Conservation (phyloP, 2,888 invertebrate species). For the Pegoplata infirma region DNA sequence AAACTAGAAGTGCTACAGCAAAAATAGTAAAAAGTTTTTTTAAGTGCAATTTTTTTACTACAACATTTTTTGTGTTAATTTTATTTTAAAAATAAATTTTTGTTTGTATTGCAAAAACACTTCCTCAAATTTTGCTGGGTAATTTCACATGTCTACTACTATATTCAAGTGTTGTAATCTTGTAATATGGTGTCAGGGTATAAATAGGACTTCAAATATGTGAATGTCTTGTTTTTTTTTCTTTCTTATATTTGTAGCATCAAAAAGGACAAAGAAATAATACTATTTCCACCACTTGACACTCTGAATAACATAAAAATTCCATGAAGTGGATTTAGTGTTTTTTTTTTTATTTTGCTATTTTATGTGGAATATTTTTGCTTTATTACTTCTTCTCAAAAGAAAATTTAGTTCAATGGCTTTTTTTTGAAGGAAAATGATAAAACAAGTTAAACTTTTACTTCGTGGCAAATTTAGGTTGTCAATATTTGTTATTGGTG, state of each 20-base stretch:
- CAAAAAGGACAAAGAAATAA: slow-evolving; percentile 43
- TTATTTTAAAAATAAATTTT: no score
- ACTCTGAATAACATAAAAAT: slow-evolving; percentile 32
- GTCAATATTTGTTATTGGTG: no score
- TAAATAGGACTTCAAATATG: slow-evolving; percentile 28
- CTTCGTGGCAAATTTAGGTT: no score
- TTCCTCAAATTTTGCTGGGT: no score
- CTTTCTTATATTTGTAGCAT: slow-evolving; percentile 10
- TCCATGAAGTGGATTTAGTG: slow-evolving; percentile 25
- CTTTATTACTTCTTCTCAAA: background rate
- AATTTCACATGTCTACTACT: slow-evolving; percentile 34
- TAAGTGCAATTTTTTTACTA: no score
- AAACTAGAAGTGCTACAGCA: no score
- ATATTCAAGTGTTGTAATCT: slow-evolving; percentile 53
- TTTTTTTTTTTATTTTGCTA: slow-evolving; percentile 5
- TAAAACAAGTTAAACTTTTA: no score
- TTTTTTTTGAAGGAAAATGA: background rate
- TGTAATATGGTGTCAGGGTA: slow-evolving; percentile 43
- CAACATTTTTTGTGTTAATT: no score
- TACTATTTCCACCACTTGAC: slow-evolving; percentile 49
- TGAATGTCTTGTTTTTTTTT: background rate
- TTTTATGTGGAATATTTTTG: background rate
- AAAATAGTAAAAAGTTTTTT: no score
- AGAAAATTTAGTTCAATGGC: background rate
- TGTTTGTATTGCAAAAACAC: no score